Percentiles rank a stretch among this genome's conserved stretches.
Conservation (phyloP, 2,113 vertebrate genomes). For the Serinus canaria region DNA sequence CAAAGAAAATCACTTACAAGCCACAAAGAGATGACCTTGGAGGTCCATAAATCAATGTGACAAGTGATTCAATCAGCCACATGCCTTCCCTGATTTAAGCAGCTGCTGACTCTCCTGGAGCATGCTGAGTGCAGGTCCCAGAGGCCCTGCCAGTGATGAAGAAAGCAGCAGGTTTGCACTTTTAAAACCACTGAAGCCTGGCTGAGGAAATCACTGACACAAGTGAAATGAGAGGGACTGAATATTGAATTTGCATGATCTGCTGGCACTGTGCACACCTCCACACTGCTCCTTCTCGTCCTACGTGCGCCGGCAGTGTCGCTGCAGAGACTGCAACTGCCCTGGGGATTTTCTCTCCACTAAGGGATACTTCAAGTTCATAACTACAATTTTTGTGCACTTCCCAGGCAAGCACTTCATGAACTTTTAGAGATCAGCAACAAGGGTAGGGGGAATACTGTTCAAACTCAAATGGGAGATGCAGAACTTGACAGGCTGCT, state of each 20-base stretch:
- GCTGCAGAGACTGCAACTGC: not conserved
- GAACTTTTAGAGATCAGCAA: not conserved
- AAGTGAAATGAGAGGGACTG: constrained; percentile 35
- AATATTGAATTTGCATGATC: constrained; percentile 32
- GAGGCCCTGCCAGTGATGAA: not conserved
- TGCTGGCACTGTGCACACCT: not conserved
- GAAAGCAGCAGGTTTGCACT: constrained; percentile 53
- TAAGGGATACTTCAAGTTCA: not conserved
- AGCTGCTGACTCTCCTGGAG: constrained; percentile 48
- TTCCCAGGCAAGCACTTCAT: not conserved
- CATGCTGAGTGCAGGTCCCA: constrained; percentile 20
- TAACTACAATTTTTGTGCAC: not conserved
- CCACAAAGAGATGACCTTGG: constrained; percentile 7
- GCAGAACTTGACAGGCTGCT: not conserved
- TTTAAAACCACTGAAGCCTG: constrained; percentile 55
- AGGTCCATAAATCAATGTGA: constrained; percentile 62
- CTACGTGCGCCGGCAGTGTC: accelerated
- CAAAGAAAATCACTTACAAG: constrained; percentile 4
- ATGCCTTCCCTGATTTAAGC: constrained; percentile 33
- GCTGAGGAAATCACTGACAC: constrained; percentile 60
- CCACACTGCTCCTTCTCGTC: not conserved
- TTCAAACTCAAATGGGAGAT: not conserved
- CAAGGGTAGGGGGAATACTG: not conserved
- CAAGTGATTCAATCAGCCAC: constrained; percentile 58
- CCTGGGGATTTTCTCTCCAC: accelerated